phyloP scores from a whole-genome alignment of 2,888 invertebrate species.

The Hedya salicella region DNA sequence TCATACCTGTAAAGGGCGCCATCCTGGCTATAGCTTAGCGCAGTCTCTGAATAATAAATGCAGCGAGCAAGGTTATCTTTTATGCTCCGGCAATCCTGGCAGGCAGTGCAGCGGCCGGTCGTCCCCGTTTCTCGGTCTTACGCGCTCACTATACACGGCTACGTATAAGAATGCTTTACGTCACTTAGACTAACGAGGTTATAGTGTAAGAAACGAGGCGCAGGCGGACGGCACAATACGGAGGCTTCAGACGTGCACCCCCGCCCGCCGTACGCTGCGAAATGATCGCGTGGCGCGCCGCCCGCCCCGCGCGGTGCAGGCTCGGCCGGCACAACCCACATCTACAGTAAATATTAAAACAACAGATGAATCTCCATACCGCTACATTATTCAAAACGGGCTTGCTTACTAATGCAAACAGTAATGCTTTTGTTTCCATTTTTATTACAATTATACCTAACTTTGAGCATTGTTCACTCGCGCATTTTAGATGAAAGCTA shows the following conservation, averaged over 20 bases:
- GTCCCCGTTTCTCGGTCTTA: conserved; percentile 52
- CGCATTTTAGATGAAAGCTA: background rate
- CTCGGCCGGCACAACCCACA: conserved; percentile 54
- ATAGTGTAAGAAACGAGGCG: conserved; percentile 63
- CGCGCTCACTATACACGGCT: conserved; percentile 59
- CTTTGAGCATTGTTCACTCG: background rate
- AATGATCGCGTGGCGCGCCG: conserved; percentile 75
- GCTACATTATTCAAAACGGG: conserved; percentile 23
- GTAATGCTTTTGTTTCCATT: conserved; percentile 20
- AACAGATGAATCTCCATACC: conserved; percentile 56
- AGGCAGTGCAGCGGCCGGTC: conserved; percentile 55
- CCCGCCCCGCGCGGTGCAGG: conserved; percentile 61
- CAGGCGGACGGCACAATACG: conserved; percentile 50
- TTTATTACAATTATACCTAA: conserved; percentile 6
- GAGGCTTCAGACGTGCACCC: conserved; percentile 66
- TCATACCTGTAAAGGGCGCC: conserved; percentile 79
- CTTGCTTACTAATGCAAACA: conserved; percentile 20
- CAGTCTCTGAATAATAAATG: conserved; percentile 82
- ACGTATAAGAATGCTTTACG: conserved; percentile 66
- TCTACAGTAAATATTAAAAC: conserved; percentile 59
- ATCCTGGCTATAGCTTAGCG: conserved; percentile 77
- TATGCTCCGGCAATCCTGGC: conserved; percentile 56
- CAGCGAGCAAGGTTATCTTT: conserved; percentile 73
- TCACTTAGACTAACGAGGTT: conserved; percentile 77
- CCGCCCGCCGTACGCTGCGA: conserved; percentile 70